phyloP scores from a whole-genome alignment of 2,888 invertebrate species.

The Latrodectus hesperus region DNA sequence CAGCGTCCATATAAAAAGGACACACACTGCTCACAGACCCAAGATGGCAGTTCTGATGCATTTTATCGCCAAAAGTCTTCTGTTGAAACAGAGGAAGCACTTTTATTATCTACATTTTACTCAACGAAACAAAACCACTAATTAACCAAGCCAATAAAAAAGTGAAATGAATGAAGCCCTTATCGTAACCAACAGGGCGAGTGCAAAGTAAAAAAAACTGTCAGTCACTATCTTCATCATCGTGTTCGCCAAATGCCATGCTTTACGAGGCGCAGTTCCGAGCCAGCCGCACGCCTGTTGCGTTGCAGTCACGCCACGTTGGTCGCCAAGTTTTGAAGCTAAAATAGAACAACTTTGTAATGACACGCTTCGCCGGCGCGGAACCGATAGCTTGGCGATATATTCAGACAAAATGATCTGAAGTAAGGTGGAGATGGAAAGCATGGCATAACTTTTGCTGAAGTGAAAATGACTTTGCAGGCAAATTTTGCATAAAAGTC shows the following conservation, averaged over 20 bases:
- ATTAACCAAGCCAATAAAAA: not conserved
- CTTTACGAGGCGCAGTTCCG: conserved; percentile 20
- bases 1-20: not conserved
- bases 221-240: not conserved
- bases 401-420: conserved; percentile 41
- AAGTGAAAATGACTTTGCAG: conserved; percentile 7
- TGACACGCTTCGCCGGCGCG: conserved; percentile 41
- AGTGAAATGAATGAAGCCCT: not conserved
- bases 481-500: conserved; percentile 28
- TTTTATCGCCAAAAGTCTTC: not conserved
- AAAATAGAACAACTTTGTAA: conserved; percentile 44
- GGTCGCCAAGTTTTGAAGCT: conserved; percentile 5
- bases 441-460: not conserved
- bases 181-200: not conserved
- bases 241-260: not conserved
- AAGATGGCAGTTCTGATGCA: not conserved
- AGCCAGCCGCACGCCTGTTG: conserved; percentile 24
- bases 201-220: not conserved
- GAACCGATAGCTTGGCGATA: conserved; percentile 17
- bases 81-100: not conserved
- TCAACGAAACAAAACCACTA: not conserved
- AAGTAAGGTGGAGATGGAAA: not conserved
- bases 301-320: conserved; percentile 9
- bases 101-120: conserved; percentile 2
- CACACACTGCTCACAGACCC: not conserved